Conservation (phyloP, 2,797 vertebrate species). For the Molothrus aeneus region DNA sequence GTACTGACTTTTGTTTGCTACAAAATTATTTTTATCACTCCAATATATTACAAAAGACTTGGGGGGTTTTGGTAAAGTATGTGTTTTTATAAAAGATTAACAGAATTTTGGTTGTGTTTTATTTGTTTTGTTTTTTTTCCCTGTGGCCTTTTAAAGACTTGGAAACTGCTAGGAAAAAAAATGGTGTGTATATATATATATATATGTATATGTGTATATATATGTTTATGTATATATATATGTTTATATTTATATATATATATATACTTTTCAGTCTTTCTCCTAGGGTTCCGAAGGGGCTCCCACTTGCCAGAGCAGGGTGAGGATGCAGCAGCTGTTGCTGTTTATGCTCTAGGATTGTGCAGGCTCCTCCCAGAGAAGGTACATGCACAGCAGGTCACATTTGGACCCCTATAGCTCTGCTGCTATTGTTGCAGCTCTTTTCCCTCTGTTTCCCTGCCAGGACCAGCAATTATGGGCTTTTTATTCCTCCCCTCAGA, state of each 20-base stretch:
- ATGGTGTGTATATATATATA: accelerated
- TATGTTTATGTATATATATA: no score
- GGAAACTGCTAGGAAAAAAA: neutral
- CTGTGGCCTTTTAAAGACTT: neutral
- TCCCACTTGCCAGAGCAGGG: neutral
- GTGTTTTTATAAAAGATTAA: neutral
- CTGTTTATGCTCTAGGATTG: neutral
- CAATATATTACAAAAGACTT: neutral
- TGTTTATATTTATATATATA: no score
- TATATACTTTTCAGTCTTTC: neutral
- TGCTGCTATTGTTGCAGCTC: neutral
- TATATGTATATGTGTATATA: accelerated
- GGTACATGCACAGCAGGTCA: neutral
- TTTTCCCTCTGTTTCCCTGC: neutral
- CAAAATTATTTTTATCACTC: neutral
- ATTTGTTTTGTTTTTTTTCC: neutral
- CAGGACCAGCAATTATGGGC: neutral
- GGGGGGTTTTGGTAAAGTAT: neutral
- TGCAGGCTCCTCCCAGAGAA: neutral
- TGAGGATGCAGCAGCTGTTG: neutral
- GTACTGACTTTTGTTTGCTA: neutral
- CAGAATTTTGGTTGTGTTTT: neutral
- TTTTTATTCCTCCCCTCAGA: neutral
- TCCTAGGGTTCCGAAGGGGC: neutral
- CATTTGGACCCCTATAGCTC: neutral